phyloP scores from a whole-genome alignment of 2,113 vertebrate genomes.

The Rhegmatorhina hoffmannsi region DNA sequence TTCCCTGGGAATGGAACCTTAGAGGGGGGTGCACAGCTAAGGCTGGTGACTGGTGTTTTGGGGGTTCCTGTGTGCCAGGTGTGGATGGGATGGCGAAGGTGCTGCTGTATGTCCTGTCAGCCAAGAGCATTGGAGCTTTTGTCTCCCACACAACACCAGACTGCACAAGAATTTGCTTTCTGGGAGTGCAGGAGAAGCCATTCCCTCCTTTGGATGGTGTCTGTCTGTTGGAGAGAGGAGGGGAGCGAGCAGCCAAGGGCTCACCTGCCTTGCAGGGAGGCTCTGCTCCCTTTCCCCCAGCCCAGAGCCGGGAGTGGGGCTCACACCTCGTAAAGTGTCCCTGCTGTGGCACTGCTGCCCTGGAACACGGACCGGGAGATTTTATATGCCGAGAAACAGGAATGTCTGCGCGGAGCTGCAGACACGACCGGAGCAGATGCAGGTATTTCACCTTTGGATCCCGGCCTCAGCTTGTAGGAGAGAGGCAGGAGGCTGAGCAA shows the following conservation, averaged over 20 bases:
- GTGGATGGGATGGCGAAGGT: neutral
- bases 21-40: accelerated
- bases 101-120: neutral
- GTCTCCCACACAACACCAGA: neutral
- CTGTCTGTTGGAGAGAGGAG: neutral
- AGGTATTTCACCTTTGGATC: conserved; percentile 44
- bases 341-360: neutral
- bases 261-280: neutral
- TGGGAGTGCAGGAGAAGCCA: neutral
- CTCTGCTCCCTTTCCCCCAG: neutral
- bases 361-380: neutral
- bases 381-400: neutral
- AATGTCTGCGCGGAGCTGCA: neutral
- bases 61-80: accelerated
- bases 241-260: neutral
- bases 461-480: neutral
- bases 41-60: neutral
- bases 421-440: conserved; percentile 7
- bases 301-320: neutral
- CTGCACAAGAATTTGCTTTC: neutral
- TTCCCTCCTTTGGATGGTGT: neutral
- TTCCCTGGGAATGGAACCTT: neutral
- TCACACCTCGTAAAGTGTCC: neutral
- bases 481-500: conserved; percentile 15
- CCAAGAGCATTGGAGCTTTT: neutral